Evolutionary conservation across 1,140 invertebrate species (phyloP), one percentile per base, ranked within the genome.

Genomic region (Eueides isabella): DNA sequence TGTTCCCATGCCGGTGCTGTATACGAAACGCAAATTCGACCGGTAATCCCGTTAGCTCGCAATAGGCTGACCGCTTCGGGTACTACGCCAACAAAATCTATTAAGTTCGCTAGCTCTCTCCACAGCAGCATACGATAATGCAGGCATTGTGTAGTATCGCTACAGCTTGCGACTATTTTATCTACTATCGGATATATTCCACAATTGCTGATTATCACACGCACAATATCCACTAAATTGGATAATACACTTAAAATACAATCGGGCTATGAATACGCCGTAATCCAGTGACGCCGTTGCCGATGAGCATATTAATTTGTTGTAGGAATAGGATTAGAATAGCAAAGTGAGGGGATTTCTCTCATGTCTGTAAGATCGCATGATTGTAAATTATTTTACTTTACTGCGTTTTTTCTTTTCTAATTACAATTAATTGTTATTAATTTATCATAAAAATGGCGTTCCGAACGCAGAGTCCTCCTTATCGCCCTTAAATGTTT

Each of bases 241-340:
- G 90, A 91, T 93, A 93, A 93, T 93, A 92, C 88, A 92, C 89
- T 92, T 92, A 91, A 93, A 92, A 93, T 90, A 93, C 91, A 92
- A 92, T 92, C 87, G 90, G 85, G 86, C 86, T 81, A 89, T 89
- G 86, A 90, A 91, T 85, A 88, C 86, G 80, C 82, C 84, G 84
- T 92, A 92, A 91, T 91, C 91, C 87, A 91, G 86, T 89, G 87
- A 86, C 83, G 89, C 85, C 84, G 84, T 85, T 88, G 89, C 89
- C 90, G 89, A 92, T 92, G 91, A 89, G 88, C 91, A 92, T 91
- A 91, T 90, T 92, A 92, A 92, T 92, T 91, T 92, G 89, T 91
- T 87, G 85, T 85, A 84, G 83, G 83, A 84, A 90, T 87, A 84
- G 91, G 89, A 91, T 91, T 91, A 92, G 82, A 82, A 79, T 74